A percentile compares a stretch with the other conserved stretches of the same genome.
Conservation (phyloP, 2,113 vertebrate genomes). For the Hyperopisus bebe region DNA sequence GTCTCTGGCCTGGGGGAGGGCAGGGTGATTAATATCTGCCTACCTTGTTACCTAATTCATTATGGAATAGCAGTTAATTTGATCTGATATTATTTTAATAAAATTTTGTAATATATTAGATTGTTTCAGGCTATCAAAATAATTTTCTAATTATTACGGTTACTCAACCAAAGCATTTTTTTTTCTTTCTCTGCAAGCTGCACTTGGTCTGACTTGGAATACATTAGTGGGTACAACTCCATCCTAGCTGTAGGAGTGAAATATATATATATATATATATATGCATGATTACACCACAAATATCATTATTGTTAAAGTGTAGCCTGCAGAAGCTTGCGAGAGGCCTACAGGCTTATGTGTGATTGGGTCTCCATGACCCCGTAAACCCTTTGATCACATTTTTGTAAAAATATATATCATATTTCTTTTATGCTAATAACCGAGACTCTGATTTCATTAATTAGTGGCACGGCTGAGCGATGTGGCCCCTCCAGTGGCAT, state of each 20-base stretch:
- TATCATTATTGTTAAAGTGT: conserved; percentile 67
- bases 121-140: conserved; percentile 99
- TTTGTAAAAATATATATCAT: conserved; percentile 39
- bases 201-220: conserved; percentile 94
- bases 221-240: conserved; percentile 88
- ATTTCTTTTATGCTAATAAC: conserved; percentile 43
- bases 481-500: conserved; percentile 46
- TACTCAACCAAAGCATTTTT: conserved; percentile 92
- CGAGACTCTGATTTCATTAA: conserved; percentile 44
- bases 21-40: conserved; percentile 99
- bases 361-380: conserved; percentile 57
- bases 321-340: conserved; percentile 51
- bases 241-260: conserved; percentile 68
- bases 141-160: conserved; percentile 99
- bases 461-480: conserved; percentile 47
- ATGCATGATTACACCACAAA: conserved; percentile 82
- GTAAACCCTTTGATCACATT: conserved; percentile 53
- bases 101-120: conserved; percentile 99
- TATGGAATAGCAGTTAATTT: conserved; percentile 99
- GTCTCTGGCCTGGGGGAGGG: conserved; percentile 79
- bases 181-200: conserved; percentile 67
- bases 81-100: conserved; percentile 99
- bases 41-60: conserved; percentile 99
- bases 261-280: conserved; percentile 61
- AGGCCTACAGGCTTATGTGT: conserved; percentile 45